Evolutionary conservation across 2,113 vertebrate genomes (phyloP).

Genomic region (Gila orcuttii): DNA sequence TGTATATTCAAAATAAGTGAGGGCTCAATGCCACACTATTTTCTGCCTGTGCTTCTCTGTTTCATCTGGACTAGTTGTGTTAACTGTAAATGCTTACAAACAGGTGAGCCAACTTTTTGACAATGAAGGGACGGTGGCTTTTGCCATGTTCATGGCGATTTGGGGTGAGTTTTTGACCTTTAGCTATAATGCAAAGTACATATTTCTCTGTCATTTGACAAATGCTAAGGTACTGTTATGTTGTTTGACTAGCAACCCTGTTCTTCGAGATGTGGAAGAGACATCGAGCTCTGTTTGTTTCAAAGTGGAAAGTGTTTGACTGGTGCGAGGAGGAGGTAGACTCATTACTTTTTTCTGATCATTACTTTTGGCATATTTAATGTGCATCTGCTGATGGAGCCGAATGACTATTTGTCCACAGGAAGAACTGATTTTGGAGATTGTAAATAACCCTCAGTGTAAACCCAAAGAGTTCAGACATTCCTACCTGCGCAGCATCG

Average conservation of each 20-base stretch:
- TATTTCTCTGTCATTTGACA: not conserved
- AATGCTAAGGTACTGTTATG: not conserved
- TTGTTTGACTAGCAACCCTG: constrained; percentile 80
- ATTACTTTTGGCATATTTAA: not conserved
- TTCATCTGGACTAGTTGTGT: not conserved
- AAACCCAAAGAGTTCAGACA: constrained; percentile 70
- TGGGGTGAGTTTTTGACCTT: constrained; percentile 84
- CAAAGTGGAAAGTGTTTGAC: constrained; percentile 80
- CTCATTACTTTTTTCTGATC: not conserved
- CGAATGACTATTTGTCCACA: constrained; percentile 61
- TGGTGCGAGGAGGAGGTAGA: constrained; percentile 93
- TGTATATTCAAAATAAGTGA: not conserved
- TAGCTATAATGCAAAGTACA: not conserved
- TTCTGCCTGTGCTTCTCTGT: not conserved
- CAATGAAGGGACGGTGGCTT: constrained; percentile 89
- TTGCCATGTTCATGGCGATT: constrained; percentile 92
- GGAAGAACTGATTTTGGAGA: constrained; percentile 87
- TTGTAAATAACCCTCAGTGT: constrained; percentile 76
- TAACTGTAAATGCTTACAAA: constrained; percentile 10
- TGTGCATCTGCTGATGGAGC: not conserved
- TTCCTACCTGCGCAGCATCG: constrained; percentile 78
- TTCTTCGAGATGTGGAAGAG: constrained; percentile 96
- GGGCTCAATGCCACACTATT: not conserved
- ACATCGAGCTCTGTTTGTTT: constrained; percentile 76
- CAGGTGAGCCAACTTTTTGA: constrained; percentile 92